Percentiles rank a stretch among this genome's conserved stretches.
Conservation (phyloP, 2,113 vertebrate species). For the Megaceryle maxima region DNA sequence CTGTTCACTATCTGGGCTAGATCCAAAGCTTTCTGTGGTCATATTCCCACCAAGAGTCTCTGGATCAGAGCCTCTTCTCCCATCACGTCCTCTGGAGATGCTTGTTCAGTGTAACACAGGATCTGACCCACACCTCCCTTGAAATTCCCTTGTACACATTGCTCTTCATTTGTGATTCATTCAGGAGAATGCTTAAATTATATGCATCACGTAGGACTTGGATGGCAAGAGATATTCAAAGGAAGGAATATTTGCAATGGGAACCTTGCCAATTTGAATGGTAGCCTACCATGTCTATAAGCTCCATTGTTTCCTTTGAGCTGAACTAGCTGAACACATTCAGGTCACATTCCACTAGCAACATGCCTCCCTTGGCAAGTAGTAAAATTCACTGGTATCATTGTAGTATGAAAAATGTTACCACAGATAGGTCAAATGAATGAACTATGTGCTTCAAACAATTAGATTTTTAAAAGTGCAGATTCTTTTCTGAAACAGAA, state of each 20-base stretch:
- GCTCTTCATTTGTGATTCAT: slow-evolving; percentile 12
- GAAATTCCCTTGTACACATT: background rate
- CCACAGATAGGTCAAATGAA: background rate
- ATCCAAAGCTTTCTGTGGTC: background rate
- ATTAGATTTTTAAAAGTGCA: no score
- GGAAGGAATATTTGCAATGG: background rate
- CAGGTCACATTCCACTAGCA: background rate
- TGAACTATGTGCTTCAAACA: background rate
- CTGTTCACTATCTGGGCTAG: background rate
- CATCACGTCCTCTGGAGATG: background rate
- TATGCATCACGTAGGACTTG: background rate
- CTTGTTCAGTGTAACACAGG: background rate
- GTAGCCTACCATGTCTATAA: slow-evolving; percentile 19
- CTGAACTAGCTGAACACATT: background rate
- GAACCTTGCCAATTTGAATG: slow-evolving; percentile 32
- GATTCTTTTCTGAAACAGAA: background rate
- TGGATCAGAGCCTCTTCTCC: background rate
- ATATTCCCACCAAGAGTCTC: background rate
- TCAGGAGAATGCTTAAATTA: slow-evolving; percentile 6
- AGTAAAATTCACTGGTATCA: background rate
- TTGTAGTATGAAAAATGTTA: background rate
- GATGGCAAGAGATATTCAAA: slow-evolving; percentile 18
- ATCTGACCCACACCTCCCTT: background rate
- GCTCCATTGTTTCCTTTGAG: background rate
- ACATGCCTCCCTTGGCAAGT: background rate